Conservation (phyloP, 2,797 vertebrate genomes). For the Eurystomus glaucurus region DNA sequence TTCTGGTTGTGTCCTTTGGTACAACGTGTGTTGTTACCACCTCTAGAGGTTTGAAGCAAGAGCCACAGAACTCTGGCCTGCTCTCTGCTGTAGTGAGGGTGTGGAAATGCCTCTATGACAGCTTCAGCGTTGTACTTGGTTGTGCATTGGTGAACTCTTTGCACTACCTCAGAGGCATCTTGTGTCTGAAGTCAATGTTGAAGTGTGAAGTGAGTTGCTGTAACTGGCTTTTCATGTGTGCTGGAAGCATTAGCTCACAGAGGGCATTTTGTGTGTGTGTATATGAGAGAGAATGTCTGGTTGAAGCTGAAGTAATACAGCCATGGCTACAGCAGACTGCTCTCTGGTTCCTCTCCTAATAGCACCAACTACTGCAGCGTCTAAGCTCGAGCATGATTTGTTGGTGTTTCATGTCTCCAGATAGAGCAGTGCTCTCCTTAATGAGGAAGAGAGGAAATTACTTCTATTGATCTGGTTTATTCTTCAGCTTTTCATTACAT, state of each 20-base stretch:
- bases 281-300: neutral
- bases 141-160: neutral
- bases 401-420: neutral
- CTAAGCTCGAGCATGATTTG: neutral
- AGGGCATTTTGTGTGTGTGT: neutral
- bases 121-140: neutral
- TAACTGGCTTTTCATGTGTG: neutral
- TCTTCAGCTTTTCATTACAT: neutral
- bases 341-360: neutral
- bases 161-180: neutral
- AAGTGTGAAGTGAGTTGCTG: neutral
- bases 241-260: neutral
- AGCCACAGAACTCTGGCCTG: neutral
- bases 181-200: neutral
- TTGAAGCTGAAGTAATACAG: neutral
- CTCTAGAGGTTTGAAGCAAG: neutral
- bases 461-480: conserved; percentile 12
- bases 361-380: neutral
- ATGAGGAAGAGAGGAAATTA: neutral
- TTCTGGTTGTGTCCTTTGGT: neutral
- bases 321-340: neutral
- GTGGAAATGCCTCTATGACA: neutral
- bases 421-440: neutral
- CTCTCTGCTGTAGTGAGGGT: neutral
- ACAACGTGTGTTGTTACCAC: neutral